Conservation (phyloP, 2,888 invertebrate species). For the Laothoe populi region DNA sequence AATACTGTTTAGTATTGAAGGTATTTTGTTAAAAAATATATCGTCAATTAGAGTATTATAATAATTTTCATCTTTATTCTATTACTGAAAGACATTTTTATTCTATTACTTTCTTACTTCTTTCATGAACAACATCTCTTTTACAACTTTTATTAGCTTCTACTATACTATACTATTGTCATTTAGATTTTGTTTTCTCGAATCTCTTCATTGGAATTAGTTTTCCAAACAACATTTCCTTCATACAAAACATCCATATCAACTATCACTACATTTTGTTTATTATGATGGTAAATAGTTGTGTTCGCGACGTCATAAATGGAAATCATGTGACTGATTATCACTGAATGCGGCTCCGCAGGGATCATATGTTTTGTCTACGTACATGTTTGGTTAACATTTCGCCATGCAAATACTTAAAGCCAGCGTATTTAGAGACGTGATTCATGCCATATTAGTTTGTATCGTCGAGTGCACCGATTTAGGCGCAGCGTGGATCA, state of each 20-base stretch:
- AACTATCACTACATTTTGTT: slow-evolving; percentile 6
- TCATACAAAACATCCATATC: not conserved
- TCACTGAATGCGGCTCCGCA: slow-evolving; percentile 18
- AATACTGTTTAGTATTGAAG: too few species aligned
- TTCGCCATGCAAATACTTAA: slow-evolving; percentile 25
- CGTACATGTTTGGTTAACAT: slow-evolving; percentile 26
- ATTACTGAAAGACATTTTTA: too few species aligned
- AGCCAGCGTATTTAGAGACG: slow-evolving; percentile 18
- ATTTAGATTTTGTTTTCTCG: not conserved
- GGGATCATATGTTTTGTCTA: slow-evolving; percentile 18
- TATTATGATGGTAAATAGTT: slow-evolving; percentile 18
- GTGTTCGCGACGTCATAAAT: slow-evolving; percentile 22
- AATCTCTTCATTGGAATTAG: not conserved
- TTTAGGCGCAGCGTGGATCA: not conserved
- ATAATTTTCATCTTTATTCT: too few species aligned
- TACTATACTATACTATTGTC: too few species aligned
- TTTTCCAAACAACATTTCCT: not conserved
- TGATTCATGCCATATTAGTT: slow-evolving; percentile 19
- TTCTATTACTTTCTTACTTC: too few species aligned
- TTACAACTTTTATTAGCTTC: too few species aligned
- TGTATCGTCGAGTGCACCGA: slow-evolving; percentile 9
- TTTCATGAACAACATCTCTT: too few species aligned
- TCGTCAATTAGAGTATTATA: too few species aligned
- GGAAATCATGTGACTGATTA: slow-evolving; percentile 29
- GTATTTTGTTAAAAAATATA: too few species aligned